These are phyloP conservation scores for Oscheius sp. DNA, from an alignment of 2,888 invertebrate genomes.

Conservation along the genomic window DNA sequence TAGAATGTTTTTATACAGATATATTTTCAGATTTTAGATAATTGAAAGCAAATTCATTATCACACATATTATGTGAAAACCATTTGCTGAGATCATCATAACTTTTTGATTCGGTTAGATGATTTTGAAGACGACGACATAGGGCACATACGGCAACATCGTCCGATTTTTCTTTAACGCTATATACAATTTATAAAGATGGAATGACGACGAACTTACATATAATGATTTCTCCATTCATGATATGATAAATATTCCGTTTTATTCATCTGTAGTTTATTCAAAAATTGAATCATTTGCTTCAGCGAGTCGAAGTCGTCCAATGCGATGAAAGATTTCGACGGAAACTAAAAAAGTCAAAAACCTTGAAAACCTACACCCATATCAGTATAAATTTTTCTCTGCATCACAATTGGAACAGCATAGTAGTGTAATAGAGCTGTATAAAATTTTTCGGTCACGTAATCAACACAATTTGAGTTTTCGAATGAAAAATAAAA, in stretches of 20 bases:
- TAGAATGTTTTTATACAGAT: too few species aligned
- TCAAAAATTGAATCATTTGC: constrained; percentile 38
- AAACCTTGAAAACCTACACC: constrained; percentile 22
- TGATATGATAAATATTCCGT: constrained; percentile 44
- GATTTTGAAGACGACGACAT: not conserved
- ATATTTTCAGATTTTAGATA: constrained; percentile 16
- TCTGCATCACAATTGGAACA: constrained; percentile 42
- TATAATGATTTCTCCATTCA: constrained; percentile 46
- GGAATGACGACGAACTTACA: constrained; percentile 20
- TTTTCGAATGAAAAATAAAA: constrained; percentile 27
- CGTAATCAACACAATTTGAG: constrained; percentile 25
- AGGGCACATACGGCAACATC: constrained; percentile 8
- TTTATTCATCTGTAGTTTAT: constrained; percentile 39
- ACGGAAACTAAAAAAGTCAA: constrained; percentile 36
- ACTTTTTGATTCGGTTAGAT: not conserved
- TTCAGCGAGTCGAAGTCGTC: constrained; percentile 39
- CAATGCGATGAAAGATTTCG: constrained; percentile 46
- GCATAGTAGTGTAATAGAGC: constrained; percentile 38
- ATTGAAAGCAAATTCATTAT: constrained; percentile 10
- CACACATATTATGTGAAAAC: constrained; percentile 4
- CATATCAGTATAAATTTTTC: constrained; percentile 41
- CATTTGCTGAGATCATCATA: not conserved
- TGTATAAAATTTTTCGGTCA: constrained; percentile 33
- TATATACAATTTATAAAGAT: not conserved
- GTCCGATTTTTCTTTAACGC: not conserved